Evolutionary conservation across 2,113 vertebrate genomes (phyloP).

Genomic region (Zapornia atra): DNA sequence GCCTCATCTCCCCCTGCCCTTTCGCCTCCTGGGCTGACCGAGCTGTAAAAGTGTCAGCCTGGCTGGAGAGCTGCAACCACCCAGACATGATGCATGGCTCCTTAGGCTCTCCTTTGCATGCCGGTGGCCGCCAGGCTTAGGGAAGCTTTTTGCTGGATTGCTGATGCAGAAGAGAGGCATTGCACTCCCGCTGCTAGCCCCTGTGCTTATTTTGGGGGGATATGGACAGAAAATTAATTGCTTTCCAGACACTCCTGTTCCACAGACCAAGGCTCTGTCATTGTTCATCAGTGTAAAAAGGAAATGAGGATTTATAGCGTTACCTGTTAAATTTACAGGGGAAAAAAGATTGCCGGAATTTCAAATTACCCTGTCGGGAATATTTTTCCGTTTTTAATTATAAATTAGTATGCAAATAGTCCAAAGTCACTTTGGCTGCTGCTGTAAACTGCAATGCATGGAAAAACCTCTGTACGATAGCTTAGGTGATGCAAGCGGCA

Average conservation of each 20-base stretch:
- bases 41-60: slow-evolving; percentile 36
- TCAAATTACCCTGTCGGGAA: neutral
- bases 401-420: slow-evolving; percentile 31
- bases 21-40: neutral
- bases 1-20: neutral
- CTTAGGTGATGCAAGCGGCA: neutral
- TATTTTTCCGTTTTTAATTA: slow-evolving; percentile 24
- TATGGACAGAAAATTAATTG: neutral
- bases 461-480: neutral
- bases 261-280: neutral
- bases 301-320: slow-evolving; percentile 24
- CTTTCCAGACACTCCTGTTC: neutral
- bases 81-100: neutral
- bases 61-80: neutral
- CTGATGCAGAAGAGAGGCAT: neutral
- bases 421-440: slow-evolving; percentile 4
- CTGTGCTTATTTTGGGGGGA: neutral
- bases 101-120: neutral
- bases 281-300: neutral
- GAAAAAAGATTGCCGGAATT: neutral
- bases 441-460: neutral
- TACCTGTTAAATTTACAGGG: neutral
- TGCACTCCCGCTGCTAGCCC: neutral
- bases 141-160: neutral
- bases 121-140: neutral